Conservation (phyloP, 2,113 vertebrate genomes). For the Notothenia rossii region DNA sequence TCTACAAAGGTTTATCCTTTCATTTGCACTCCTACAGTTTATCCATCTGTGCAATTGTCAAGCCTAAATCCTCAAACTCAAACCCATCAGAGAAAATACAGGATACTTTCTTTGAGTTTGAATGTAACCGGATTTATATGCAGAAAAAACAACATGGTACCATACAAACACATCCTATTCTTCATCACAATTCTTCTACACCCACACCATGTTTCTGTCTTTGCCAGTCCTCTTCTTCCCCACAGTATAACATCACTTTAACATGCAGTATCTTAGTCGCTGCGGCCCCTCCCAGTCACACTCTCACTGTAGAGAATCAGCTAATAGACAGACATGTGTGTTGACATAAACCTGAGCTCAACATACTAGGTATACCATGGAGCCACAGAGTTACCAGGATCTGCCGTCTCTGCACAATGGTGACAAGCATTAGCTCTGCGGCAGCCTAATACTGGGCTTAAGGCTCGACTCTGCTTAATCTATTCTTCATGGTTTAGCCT, state of each 20-base stretch:
- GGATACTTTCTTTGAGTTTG: background rate
- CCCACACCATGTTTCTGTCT: background rate
- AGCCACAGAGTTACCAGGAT: slow-evolving; percentile 63
- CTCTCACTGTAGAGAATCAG: slow-evolving; percentile 57
- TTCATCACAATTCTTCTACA: slow-evolving; percentile 5
- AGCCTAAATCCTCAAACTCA: background rate
- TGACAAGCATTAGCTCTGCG: slow-evolving; percentile 48
- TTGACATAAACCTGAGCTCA: slow-evolving; percentile 65
- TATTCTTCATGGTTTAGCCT: slow-evolving; percentile 67
- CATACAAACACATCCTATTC: background rate
- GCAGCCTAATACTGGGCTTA: slow-evolving; percentile 62
- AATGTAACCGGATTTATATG: background rate
- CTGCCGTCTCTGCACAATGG: slow-evolving; percentile 61
- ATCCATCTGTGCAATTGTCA: background rate
- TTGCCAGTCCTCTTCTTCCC: slow-evolving; percentile 14
- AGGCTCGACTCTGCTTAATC: slow-evolving; percentile 58
- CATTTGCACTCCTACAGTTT: background rate
- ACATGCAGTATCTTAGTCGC: slow-evolving; percentile 27
- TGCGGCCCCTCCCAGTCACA: slow-evolving; percentile 24
- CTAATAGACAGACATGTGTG: slow-evolving; percentile 46
- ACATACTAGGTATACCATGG: slow-evolving; percentile 53
- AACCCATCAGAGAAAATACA: background rate
- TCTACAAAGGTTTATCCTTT: slow-evolving; percentile 4
- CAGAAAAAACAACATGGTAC: background rate
- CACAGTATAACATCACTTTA: slow-evolving; percentile 10